A percentile compares a stretch with the other conserved stretches of the same genome.
phyloP scores from a whole-genome alignment of 2,113 vertebrate species.

The Elanus axillaris region DNA sequence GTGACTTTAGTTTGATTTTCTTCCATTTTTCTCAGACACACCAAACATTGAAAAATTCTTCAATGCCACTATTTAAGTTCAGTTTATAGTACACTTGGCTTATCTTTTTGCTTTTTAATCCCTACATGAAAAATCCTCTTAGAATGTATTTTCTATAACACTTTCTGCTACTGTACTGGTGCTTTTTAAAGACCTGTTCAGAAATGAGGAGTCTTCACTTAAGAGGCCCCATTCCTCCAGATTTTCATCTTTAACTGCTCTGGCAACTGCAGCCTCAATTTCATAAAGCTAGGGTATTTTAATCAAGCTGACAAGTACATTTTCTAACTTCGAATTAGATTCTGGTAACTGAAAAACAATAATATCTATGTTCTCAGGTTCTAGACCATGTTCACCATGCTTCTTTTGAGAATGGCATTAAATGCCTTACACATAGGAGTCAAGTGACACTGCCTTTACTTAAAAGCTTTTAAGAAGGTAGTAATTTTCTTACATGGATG shows the following conservation, averaged over 20 bases:
- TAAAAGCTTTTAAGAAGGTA: background rate
- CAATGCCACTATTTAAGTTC: background rate
- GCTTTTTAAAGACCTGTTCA: background rate
- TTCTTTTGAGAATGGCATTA: background rate
- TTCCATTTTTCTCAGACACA: background rate
- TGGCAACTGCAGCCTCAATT: background rate
- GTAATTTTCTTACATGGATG: background rate
- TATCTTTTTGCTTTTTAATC: background rate
- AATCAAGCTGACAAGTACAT: background rate
- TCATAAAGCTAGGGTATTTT: background rate
- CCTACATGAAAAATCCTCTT: background rate
- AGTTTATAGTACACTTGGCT: background rate
- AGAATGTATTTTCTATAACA: background rate
- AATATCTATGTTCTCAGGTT: background rate
- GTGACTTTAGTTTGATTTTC: background rate
- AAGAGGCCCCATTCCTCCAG: background rate
- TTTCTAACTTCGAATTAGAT: background rate
- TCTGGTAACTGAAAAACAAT: background rate
- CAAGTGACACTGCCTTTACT: background rate
- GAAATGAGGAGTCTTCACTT: background rate
- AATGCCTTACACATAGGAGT: background rate
- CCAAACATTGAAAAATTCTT: background rate
- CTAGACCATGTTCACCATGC: fast-evolving
- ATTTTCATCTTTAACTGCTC: background rate
- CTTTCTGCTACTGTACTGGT: background rate